A percentile compares a stretch with the other conserved stretches of the same genome.
Evolutionary conservation across 2,797 vertebrate species (phyloP).

Genomic region (Cirrhinus mrigala): DNA sequence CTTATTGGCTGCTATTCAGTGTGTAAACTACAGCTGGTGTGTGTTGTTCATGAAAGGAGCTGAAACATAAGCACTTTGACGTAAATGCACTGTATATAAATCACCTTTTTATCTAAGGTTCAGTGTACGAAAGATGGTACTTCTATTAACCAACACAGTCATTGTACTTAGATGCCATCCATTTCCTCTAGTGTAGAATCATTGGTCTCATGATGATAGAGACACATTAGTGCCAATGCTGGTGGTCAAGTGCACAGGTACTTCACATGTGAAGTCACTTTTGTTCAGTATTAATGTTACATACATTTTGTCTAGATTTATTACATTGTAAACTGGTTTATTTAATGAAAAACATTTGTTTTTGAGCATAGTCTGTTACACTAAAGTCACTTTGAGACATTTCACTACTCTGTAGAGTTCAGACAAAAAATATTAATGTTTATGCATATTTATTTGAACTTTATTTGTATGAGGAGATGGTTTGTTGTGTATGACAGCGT

Average conservation of each 20-base stretch:
- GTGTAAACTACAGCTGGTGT: slow-evolving; percentile 32
- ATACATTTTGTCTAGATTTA: neutral
- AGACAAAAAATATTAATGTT: neutral
- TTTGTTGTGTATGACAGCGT: neutral
- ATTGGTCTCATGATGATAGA: no score
- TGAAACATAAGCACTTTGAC: slow-evolving; percentile 36
- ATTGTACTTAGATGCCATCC: neutral
- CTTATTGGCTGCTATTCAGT: slow-evolving; percentile 54
- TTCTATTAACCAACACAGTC: neutral
- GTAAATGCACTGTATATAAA: neutral
- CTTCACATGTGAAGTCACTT: neutral
- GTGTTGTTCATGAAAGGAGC: slow-evolving; percentile 24
- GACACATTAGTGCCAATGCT: slow-evolving; percentile 8
- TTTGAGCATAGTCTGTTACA: neutral
- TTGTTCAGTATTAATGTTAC: slow-evolving; percentile 16
- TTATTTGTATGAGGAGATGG: neutral
- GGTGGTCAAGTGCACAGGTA: neutral
- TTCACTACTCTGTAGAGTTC: neutral
- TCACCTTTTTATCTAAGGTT: neutral
- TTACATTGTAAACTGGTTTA: neutral
- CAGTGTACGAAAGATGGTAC: neutral
- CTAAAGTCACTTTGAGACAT: neutral
- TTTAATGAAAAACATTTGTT: neutral
- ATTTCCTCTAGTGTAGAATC: neutral
- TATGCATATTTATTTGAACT: neutral